These are phyloP conservation scores for Agraylea sexmaculata DNA, from an alignment of 1,140 invertebrate species.

Conservation along the genomic window DNA sequence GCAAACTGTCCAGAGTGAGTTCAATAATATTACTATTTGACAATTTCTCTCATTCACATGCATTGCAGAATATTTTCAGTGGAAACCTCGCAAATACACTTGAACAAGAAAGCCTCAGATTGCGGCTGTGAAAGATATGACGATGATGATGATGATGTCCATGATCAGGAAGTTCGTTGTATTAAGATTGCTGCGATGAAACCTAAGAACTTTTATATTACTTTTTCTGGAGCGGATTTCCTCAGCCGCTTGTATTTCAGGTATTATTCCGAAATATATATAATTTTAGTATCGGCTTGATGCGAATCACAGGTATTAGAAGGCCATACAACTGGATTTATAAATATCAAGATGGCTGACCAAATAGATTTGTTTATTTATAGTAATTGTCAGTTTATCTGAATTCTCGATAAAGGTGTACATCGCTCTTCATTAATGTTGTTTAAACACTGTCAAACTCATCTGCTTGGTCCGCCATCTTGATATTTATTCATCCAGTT, in stretches of 20 bases:
- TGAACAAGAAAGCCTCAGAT: too few relatives aligned
- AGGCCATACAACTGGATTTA: background rate
- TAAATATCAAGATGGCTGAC: background rate
- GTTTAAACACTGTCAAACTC: too few relatives aligned
- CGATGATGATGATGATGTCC: too few relatives aligned
- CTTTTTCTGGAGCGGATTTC: slow-evolving; percentile 13
- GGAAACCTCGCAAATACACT: slow-evolving; percentile 6
- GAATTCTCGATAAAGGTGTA: background rate
- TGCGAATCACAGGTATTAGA: background rate
- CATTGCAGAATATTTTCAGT: slow-evolving; percentile 11
- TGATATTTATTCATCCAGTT: too few relatives aligned
- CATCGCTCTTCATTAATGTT: background rate
- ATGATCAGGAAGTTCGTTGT: background rate
- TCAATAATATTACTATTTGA: background rate
- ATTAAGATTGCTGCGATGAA: slow-evolving; percentile 6
- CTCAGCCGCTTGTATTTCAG: slow-evolving; percentile 12
- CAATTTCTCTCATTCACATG: background rate
- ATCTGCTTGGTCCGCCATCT: too few relatives aligned
- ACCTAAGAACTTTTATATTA: slow-evolving; percentile 4
- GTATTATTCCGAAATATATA: slow-evolving; percentile 4
- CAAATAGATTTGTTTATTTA: background rate
- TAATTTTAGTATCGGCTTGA: background rate
- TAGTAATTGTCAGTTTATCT: background rate
- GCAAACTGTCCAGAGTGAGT: slow-evolving; percentile 10
- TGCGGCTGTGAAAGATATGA: too few relatives aligned